Conservation (phyloP, 2,113 vertebrate genomes). For the Prunella himalayana region DNA sequence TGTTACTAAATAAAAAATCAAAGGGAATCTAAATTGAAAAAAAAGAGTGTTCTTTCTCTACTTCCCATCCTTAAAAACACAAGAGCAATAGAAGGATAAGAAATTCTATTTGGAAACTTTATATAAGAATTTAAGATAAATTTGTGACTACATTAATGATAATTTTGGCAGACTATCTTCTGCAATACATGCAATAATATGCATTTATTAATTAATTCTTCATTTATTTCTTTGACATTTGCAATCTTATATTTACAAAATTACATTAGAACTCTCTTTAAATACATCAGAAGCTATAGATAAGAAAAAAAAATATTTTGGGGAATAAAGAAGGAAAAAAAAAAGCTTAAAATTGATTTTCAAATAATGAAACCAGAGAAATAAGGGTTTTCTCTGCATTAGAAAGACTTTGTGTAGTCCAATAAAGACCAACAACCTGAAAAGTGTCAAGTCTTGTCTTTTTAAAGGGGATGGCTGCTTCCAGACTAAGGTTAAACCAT, state of each 20-base stretch:
- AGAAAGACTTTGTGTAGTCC: background rate
- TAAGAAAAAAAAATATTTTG: background rate
- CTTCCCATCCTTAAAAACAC: background rate
- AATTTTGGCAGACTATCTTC: background rate
- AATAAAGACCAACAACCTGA: background rate
- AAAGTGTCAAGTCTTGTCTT: background rate
- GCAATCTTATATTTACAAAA: background rate
- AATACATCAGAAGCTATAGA: background rate
- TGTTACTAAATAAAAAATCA: background rate
- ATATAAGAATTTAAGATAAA: background rate
- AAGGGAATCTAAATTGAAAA: background rate
- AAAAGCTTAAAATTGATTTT: background rate
- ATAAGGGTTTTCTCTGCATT: background rate
- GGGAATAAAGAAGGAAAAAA: accelerated
- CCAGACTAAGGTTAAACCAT: background rate
- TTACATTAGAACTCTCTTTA: background rate
- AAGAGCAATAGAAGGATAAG: background rate
- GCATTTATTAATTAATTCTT: background rate
- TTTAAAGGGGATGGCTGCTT: background rate
- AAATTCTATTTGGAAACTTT: background rate
- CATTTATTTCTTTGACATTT: background rate
- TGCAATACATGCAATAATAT: background rate
- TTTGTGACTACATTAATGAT: background rate
- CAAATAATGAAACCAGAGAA: background rate
- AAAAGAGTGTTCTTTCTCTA: background rate